Base-by-base conservation (phyloP, 2,113 vertebrate species). In the Dicrurus megarhynchus region DNA sequence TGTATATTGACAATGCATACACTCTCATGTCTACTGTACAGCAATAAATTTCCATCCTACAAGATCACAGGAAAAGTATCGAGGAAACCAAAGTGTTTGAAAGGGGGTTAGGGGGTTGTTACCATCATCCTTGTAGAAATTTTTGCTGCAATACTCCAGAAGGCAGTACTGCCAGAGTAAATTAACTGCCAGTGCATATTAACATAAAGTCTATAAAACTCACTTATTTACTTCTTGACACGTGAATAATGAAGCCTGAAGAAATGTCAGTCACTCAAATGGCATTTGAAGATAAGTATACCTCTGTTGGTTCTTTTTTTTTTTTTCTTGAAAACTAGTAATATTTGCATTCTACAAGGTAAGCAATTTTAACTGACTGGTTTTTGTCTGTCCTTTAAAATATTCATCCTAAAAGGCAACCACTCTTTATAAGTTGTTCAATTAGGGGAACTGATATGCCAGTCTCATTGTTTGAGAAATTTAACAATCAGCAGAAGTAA, bases 181-280 rank as follows among this genome's bases (percentile, higher is more conserved):
- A 76, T 91, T 91, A 90, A 55, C 69, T 80, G 41, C 53, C 3
- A n/a, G 22, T 52, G 47, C 64, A 94, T 63, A 60, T 93, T 82
- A 87, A 84, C 59, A 80, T 78, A 41, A 90, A 80, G 56, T 69
- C 65, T 91, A 42, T 91, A 84, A 92, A 78, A 65, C 47, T 93
- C 79, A 92, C 24, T 88, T 93, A 69, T 87, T 94, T 95, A 79
- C 53, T 92, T 89, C 76, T 85, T 96, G 94, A 69, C 49, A 87
- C 0, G 0, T 46, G 73, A 96, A 76, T 95, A 96, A 95, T 77
- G 87, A 96, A 91, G 64, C 55, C 78, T 81, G 55, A 82, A 95
- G 79, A 90, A 90, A 84, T 70, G 63, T 60, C 80, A 93, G 74
- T 93, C 61, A 90, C 63, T 80, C 41, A 89, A 88, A 95, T 39